Base-by-base conservation (phyloP, 2,113 vertebrate species). In the Atherinomorus stipes region DNA sequence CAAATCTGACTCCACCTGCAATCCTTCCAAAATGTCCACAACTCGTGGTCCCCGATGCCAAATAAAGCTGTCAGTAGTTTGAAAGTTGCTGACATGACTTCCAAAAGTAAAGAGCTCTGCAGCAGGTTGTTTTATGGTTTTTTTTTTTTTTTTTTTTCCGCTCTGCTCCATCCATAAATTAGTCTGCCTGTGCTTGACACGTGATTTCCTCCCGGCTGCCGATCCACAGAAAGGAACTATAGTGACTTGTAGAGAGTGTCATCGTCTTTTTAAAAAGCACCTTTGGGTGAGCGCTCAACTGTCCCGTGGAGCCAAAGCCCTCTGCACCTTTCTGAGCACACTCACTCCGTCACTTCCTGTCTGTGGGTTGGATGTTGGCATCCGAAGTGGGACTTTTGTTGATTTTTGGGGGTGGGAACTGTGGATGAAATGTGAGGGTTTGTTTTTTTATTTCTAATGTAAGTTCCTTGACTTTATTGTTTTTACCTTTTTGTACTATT, bases 301-400 rank as follows among this genome's bases (percentile, higher is more conserved):
- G 70, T 64, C 74, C 62, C 10, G 47, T 53, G 44, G 78, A 83
- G 82, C 67, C 78, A 25, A 60, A 58, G 76, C 84, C 81, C 85
- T 85, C 77, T 79, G 92, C 90, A 93, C 92, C 91, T 91, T 93
- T 79, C 80, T 77, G 72, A 90, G 74, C 84, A 77, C 70, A 28
- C 83, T 87, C 83, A 65, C 80, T 42, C 1, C 25, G 86, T 92
- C 85, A 78, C 85, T 86, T 85, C 87, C 76, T 78, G 71, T 77
- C 63, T 84, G 80, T 76, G 78, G 86, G 49, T 70, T 25, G 74
- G 70, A 54, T 23, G 57, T 61, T 62, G 67, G 76, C 23, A 53
- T 70, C 19, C 23, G 70, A 69, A 50, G 76, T 63, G 58, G 49
- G 56, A 64, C 47, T 54, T 56, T 67, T 65, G 31, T 59, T 71